A percentile compares a stretch with the other conserved stretches of the same genome.
Evolutionary conservation across 2,888 invertebrate genomes (phyloP).

Genomic region (Melolontha melolontha): DNA sequence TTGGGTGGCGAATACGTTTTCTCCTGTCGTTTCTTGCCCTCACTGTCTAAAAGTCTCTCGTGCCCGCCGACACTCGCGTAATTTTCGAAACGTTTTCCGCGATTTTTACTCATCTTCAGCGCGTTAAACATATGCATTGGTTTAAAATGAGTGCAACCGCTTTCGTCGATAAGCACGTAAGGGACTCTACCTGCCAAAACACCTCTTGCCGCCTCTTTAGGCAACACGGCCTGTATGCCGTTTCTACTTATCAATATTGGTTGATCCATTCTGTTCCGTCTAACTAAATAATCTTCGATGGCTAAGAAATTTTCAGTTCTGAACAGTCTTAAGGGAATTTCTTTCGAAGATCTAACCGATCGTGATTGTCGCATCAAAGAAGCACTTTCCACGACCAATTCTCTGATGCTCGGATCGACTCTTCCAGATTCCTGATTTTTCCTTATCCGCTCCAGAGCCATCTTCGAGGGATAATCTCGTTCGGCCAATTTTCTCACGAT

Average conservation of each 20-base stretch:
- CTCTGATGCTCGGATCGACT: conserved; percentile 76
- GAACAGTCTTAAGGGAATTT: conserved; percentile 77
- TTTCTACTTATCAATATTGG: conserved; percentile 80
- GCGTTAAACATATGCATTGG: conserved; percentile 81
- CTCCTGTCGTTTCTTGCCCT: conserved; percentile 45
- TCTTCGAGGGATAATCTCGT: conserved; percentile 72
- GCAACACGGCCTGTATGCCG: conserved; percentile 81
- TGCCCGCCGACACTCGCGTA: conserved; percentile 54
- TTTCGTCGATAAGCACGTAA: conserved; percentile 82
- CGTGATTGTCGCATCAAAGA: conserved; percentile 65
- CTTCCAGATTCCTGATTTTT: conserved; percentile 76
- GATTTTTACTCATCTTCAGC: conserved; percentile 64
- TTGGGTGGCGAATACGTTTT: conserved; percentile 41
- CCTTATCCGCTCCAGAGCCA: conserved; percentile 73
- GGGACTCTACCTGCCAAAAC: conserved; percentile 81
- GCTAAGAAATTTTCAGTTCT: conserved; percentile 79
- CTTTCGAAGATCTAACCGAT: conserved; percentile 74
- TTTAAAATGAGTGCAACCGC: conserved; percentile 80
- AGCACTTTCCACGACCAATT: conserved; percentile 80
- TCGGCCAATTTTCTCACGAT: conserved; percentile 80
- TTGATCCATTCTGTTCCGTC: conserved; percentile 70
- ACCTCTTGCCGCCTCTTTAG: conserved; percentile 79
- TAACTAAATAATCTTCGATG: conserved; percentile 79
- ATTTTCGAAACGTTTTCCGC: conserved; percentile 58
- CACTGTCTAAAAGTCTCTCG: conserved; percentile 50